Evolutionary conservation across 2,888 invertebrate species (phyloP).

Genomic region (Mythimna vitellina): DNA sequence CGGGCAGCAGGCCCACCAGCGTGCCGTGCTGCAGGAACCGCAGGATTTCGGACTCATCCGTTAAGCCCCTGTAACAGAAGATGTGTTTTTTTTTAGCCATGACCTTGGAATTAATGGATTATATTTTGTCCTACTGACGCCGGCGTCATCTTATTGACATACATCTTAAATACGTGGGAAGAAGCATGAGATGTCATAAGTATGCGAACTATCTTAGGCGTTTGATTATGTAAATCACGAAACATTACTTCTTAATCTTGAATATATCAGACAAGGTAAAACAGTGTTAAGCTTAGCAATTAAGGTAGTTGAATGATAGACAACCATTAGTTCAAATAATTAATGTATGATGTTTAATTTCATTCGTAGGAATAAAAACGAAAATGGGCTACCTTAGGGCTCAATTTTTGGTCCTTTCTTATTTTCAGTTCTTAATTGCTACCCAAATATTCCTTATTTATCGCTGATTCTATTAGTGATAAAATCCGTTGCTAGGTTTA

Average conservation of each 20-base stretch:
- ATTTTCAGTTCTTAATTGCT: background rate
- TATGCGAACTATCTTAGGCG: background rate
- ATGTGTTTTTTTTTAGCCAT: too few relatives aligned
- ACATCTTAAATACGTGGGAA: background rate
- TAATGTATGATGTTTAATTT: too few relatives aligned
- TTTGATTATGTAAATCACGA: background rate
- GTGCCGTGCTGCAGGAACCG: constrained; percentile 99
- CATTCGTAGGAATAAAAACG: background rate
- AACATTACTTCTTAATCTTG: background rate
- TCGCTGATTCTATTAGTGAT: background rate
- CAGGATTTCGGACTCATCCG: constrained; percentile 99
- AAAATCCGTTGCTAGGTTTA: background rate
- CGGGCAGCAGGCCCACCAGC: constrained; percentile 98
- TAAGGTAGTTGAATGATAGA: background rate
- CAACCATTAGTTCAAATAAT: background rate
- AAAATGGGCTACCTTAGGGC: background rate
- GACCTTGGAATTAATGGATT: background rate
- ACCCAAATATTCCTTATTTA: too few relatives aligned
- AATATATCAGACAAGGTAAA: background rate
- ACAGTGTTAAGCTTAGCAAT: background rate
- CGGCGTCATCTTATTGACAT: background rate
- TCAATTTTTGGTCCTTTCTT: background rate
- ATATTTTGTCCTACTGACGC: background rate
- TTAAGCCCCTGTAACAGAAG: constrained; percentile 93
- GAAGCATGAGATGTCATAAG: background rate